Percentiles rank a stretch among this genome's conserved stretches.
Conservation (phyloP, 2,888 invertebrate species). For the Hydropsyche betteni region DNA sequence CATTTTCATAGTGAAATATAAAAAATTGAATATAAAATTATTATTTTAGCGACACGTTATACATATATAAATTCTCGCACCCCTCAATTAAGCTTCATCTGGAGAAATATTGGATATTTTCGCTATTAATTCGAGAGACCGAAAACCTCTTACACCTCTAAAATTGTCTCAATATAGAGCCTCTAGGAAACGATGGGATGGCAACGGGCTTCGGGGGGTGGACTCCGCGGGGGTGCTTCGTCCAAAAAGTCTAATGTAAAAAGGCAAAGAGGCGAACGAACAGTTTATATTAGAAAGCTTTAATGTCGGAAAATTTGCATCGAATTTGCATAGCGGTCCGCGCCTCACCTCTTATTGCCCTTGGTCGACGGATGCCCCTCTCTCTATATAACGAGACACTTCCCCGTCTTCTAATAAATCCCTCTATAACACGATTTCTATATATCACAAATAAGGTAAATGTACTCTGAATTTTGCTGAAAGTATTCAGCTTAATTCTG, state of each 20-base stretch:
- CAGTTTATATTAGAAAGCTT: slow-evolving; percentile 52
- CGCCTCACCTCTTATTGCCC: slow-evolving; percentile 51
- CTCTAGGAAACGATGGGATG: not conserved
- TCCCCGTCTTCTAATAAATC: slow-evolving; percentile 17
- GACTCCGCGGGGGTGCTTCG: slow-evolving; percentile 32
- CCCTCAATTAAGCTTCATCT: too few relatives aligned
- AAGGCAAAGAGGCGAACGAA: slow-evolving; percentile 45
- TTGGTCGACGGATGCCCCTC: slow-evolving; percentile 7
- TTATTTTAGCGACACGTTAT: too few relatives aligned
- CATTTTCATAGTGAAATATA: too few relatives aligned
- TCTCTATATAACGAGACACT: slow-evolving; percentile 9
- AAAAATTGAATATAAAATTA: too few relatives aligned
- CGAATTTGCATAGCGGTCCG: slow-evolving; percentile 51
- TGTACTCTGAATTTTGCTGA: too few relatives aligned
- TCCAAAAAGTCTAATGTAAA: slow-evolving; percentile 46
- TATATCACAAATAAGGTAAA: too few relatives aligned
- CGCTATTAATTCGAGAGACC: slow-evolving; percentile 30
- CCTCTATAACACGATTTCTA: not conserved
- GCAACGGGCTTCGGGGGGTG: not conserved
- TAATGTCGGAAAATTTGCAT: slow-evolving; percentile 52
- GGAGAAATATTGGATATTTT: slow-evolving; percentile 40
- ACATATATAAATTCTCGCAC: too few relatives aligned
- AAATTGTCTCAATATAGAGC: slow-evolving; percentile 24
- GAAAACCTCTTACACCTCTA: slow-evolving; percentile 26
- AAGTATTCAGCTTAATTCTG: too few relatives aligned